Evolutionary conservation across 2,113 vertebrate genomes (phyloP), one percentile per base, ranked within the genome.

Genomic region (Gymnogyps californianus): DNA sequence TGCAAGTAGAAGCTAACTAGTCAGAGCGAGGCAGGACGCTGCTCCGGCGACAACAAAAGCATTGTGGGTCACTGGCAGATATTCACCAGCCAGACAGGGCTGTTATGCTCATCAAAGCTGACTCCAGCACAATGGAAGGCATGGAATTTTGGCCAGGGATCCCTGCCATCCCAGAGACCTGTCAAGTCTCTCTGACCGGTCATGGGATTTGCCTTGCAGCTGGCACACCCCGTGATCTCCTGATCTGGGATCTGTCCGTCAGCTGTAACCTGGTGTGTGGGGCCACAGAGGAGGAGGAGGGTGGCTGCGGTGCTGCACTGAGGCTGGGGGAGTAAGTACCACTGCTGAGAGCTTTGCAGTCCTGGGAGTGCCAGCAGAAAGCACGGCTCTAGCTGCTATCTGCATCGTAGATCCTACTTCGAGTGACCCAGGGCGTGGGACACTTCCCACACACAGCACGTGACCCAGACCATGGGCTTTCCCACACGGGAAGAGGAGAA

Each of bases 201-300:
- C 93, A 93, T 84, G 91, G 75, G 94, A 91, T 93, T 87, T 76
- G 93, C 96, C 84, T 82, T 59, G 87, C 91, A 93, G 87, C 77
- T 89, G 77, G 83, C 77, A 51, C 89, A 74, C 65, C 91, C 81
- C 4, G 10, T 87, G 87, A 93, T 94, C 76, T 83, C 70, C 64
- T 13, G 55, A 9, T 28, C 80, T 24, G 87, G 79, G 83, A 61
- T 24, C 78, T 57, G 51, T 20, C 62, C 0, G 0, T 77, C 79
- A 65, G 81, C 81, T 42, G 24, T 6, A 24, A 64, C 59, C 29
- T 5, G 8, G 4, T 21, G 26, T 19, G 58, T 1, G 15, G 55
- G 54, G 72, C 18, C 1, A 0, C 13, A 6, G 54, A 79, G 52
- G 34, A 91, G 34, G 32, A 86, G 62, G 64, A 77, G 34, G n/a